These are phyloP conservation scores for Diaprepes abbreviatus DNA, from an alignment of 2,888 invertebrate genomes.

Conservation along the genomic window DNA sequence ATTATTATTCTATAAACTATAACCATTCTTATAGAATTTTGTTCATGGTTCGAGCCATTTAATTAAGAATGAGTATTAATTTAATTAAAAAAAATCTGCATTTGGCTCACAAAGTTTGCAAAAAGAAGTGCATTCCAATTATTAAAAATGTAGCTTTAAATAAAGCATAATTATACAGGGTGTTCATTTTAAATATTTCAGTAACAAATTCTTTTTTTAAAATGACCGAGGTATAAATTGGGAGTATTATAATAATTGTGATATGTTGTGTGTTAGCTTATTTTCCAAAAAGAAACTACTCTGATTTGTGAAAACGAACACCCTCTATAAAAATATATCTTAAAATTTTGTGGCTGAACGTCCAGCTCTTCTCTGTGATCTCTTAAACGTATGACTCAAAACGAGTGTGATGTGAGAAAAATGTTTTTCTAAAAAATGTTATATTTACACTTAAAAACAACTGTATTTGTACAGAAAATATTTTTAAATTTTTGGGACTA, in stretches of 20 bases:
- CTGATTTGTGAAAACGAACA: neutral
- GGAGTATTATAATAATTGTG: neutral
- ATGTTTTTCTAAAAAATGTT: conserved; percentile 29
- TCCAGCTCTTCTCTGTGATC: conserved; percentile 69
- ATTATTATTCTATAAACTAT: too few relatives aligned
- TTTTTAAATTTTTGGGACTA: conserved; percentile 20
- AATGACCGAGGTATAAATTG: too few relatives aligned
- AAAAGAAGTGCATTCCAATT: conserved; percentile 27
- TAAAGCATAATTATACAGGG: conserved; percentile 9
- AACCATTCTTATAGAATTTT: too few relatives aligned
- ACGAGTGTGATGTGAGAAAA: conserved; percentile 40
- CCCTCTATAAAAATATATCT: conserved; percentile 1
- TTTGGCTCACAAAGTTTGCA: neutral
- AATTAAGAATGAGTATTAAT: too few relatives aligned
- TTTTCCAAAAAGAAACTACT: neutral
- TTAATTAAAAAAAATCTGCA: neutral
- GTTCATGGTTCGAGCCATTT: too few relatives aligned
- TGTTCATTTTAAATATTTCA: neutral
- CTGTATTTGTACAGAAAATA: conserved; percentile 28
- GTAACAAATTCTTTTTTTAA: neutral
- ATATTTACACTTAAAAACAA: conserved; percentile 35
- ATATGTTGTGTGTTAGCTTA: neutral
- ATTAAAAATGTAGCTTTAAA: conserved; percentile 16
- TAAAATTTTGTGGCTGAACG: conserved; percentile 54
- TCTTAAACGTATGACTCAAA: conserved; percentile 57